Conservation (phyloP, 2,888 invertebrate species). For the Acleris laterana region DNA sequence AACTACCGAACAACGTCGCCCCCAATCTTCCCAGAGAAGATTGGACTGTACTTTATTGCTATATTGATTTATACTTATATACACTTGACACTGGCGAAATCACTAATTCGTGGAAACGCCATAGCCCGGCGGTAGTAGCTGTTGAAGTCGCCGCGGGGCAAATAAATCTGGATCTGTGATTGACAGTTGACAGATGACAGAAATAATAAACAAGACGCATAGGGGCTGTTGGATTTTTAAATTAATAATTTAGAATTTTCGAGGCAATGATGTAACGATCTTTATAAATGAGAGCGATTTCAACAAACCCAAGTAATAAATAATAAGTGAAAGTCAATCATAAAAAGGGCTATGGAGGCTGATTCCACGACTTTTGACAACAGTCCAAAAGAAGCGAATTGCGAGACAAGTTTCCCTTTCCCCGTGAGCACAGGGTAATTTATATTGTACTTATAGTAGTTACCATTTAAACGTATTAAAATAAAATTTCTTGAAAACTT, state of each 20-base stretch:
- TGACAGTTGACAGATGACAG: no score
- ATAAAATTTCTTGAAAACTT: no score
- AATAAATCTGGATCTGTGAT: no score
- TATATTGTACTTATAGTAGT: neutral
- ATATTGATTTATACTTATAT: no score
- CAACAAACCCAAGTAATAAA: neutral
- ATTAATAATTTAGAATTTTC: neutral
- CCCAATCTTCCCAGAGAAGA: no score
- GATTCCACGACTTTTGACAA: conserved; percentile 77
- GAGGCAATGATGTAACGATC: neutral
- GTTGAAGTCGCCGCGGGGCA: no score
- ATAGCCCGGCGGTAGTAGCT: no score
- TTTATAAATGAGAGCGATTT: neutral
- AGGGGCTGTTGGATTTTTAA: neutral
- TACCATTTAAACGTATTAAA: neutral
- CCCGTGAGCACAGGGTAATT: conserved; percentile 60
- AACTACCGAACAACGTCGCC: no score
- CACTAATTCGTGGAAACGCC: no score
- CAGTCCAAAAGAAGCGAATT: conserved; percentile 51
- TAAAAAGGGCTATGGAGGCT: conserved; percentile 63
- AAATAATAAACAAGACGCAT: neutral
- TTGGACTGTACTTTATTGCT: no score
- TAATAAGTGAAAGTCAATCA: conserved; percentile 1
- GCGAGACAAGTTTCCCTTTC: conserved; percentile 63
- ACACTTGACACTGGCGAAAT: no score